A percentile compares a stretch with the other conserved stretches of the same genome.
These are phyloP conservation scores for Ctenodactylus gundi DNA, from an alignment of 2,113 vertebrate species.

Conservation along the genomic window DNA sequence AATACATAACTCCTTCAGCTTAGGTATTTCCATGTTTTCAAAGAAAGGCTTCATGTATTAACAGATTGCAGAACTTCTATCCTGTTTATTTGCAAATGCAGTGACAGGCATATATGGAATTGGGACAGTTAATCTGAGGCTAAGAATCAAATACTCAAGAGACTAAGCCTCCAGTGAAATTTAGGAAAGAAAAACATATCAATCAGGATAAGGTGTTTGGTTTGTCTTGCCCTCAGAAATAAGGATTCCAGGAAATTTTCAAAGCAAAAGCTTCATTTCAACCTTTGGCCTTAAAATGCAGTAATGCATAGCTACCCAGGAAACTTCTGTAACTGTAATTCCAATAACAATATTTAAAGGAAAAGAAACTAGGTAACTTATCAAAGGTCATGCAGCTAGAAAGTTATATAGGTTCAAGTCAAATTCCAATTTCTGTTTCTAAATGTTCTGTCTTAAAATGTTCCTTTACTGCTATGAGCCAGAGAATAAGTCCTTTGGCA, in stretches of 20 bases:
- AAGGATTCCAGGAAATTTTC: not conserved
- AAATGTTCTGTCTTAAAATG: constrained; percentile 31
- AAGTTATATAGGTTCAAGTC: not conserved
- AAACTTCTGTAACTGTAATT: constrained; percentile 5
- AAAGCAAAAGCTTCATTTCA: constrained; percentile 33
- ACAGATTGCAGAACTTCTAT: not conserved
- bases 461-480: not conserved
- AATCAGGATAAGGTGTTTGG: not conserved
- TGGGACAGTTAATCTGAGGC: not conserved
- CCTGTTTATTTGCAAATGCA: not conserved
- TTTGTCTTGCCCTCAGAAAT: not conserved
- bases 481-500: not conserved
- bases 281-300: constrained; percentile 6
- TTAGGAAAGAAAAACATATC: not conserved
- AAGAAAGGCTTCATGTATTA: not conserved
- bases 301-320: constrained; percentile 6
- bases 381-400: not conserved
- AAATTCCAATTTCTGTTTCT: constrained; percentile 29
- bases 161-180: not conserved
- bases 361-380: constrained; percentile 18
- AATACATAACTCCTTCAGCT: not conserved
- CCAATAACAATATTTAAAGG: constrained; percentile 37
- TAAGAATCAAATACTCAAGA: constrained; percentile 25
- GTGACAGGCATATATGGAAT: not conserved
- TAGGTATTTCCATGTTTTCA: not conserved